phyloP scores from a whole-genome alignment of 92 coral and sea anemone genomes.

The Phenganax marumi region DNA sequence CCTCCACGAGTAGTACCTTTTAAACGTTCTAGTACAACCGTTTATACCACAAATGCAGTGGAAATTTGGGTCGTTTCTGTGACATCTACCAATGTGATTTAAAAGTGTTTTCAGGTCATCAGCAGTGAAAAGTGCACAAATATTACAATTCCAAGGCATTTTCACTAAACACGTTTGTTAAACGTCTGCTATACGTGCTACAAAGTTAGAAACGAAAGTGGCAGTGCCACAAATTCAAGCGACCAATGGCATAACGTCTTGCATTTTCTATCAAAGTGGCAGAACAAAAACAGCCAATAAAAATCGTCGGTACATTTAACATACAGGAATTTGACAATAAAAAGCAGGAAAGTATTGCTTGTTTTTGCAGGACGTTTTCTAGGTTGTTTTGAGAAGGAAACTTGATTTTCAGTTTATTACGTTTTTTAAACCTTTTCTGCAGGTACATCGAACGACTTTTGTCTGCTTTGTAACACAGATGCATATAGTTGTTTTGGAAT shows the following conservation, averaged over 20 bases:
- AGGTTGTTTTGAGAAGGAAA: background rate
- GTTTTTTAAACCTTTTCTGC: background rate
- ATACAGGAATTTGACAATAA: background rate
- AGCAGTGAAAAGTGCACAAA: conserved; percentile 6
- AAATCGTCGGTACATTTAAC: background rate
- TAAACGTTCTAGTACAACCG: background rate
- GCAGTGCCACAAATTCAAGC: background rate
- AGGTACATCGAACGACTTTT: background rate
- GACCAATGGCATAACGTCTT: background rate
- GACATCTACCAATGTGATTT: conserved; percentile 14
- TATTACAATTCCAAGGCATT: conserved; percentile 13
- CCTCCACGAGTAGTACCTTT: conserved; percentile 5
- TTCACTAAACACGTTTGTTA: background rate
- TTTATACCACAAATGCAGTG: background rate
- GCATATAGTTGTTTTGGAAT: background rate
- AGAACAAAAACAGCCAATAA: background rate
- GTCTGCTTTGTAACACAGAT: background rate
- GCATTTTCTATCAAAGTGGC: no score
- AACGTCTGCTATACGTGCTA: no score
- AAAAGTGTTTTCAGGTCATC: background rate
- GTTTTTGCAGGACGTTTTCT: background rate
- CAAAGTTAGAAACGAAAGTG: no score
- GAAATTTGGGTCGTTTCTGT: conserved; percentile 9
- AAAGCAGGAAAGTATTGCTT: background rate
- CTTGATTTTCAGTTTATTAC: background rate